These are phyloP conservation scores for Fistularia commersonii DNA, from an alignment of 2,797 vertebrate species.

Conservation along the genomic window DNA sequence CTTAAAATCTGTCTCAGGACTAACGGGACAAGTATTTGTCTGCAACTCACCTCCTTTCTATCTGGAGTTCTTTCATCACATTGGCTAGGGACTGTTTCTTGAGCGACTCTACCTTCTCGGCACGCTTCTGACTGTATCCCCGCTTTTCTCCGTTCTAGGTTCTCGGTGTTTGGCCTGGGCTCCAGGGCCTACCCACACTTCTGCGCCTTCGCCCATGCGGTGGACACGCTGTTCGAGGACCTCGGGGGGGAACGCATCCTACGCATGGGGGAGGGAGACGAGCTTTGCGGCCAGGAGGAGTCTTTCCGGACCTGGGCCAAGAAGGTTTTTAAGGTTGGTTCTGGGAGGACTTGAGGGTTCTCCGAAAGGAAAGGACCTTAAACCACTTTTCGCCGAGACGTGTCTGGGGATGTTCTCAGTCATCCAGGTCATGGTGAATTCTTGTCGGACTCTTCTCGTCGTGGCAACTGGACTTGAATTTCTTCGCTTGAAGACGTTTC, in stretches of 20 bases:
- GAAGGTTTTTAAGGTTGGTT: constrained; percentile 94
- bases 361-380: background rate
- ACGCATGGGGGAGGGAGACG: constrained; percentile 97
- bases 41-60: constrained; percentile 2
- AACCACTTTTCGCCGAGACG: too few species aligned
- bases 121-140: constrained; percentile 2
- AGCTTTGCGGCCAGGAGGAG: constrained; percentile 97
- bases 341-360: background rate
- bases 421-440: too few species aligned
- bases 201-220: constrained; percentile 96
- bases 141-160: constrained; percentile 70
- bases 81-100: too few species aligned
- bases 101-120: background rate
- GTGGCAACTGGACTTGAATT: too few species aligned
- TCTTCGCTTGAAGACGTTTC: too few species aligned
- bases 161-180: constrained; percentile 96
- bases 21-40: background rate
- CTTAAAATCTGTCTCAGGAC: background rate
- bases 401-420: too few species aligned
- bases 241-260: constrained; percentile 97
- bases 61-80: too few species aligned
- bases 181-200: constrained; percentile 98
- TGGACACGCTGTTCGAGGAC: constrained; percentile 96
- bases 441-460: too few species aligned
- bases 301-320: constrained; percentile 98